Conservation (phyloP, 1,140 invertebrate genomes). For the Diorhabda sublineata region DNA sequence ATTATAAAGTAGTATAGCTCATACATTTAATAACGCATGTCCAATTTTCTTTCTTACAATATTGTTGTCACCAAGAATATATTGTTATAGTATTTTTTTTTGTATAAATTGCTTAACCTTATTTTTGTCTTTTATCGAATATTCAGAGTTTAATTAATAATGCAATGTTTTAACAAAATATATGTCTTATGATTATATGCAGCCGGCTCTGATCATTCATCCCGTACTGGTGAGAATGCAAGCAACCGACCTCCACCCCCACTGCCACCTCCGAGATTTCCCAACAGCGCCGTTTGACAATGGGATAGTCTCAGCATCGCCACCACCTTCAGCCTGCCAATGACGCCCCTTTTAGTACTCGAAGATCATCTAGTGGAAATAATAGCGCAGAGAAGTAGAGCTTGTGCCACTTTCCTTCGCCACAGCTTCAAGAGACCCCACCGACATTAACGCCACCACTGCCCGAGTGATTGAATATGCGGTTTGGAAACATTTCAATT, state of each 20-base stretch:
- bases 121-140: no score
- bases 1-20: no score
- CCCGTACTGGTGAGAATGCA: conserved; percentile 38
- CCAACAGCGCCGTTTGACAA: conserved; percentile 65
- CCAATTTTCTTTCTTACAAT: no score
- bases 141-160: no score
- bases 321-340: conserved; percentile 44
- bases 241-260: conserved; percentile 55
- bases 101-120: no score
- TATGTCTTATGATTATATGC: background rate
- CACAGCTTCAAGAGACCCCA: conserved; percentile 47
- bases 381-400: conserved; percentile 51
- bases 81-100: no score
- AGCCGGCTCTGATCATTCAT: conserved; percentile 45
- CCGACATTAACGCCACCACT: conserved; percentile 27
- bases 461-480: background rate
- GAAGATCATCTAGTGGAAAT: conserved; percentile 53
- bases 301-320: conserved; percentile 57
- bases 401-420: conserved; percentile 50
- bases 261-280: conserved; percentile 61
- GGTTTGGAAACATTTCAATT: background rate
- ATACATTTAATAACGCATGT: no score
- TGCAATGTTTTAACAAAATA: no score
- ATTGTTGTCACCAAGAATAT: no score
- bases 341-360: conserved; percentile 47